A percentile compares a stretch with the other conserved stretches of the same genome.
These are phyloP conservation scores for Ctenopoma kingsleyae DNA, from an alignment of 2,797 vertebrate species.

Conservation along the genomic window DNA sequence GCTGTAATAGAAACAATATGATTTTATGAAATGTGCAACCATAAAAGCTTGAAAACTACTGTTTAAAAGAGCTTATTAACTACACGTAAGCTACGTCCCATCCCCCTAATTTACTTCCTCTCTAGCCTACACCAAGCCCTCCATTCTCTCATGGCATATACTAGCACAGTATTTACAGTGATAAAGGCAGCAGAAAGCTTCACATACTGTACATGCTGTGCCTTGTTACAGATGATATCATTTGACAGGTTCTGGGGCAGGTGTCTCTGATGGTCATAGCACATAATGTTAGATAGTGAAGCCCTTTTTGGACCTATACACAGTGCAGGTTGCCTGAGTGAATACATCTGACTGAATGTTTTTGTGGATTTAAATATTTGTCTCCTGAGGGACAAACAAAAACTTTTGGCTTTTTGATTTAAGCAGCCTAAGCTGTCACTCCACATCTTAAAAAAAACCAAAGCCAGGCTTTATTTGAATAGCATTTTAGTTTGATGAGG, in stretches of 20 bases:
- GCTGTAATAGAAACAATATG: too few species aligned
- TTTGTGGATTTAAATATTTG: constrained; percentile 30
- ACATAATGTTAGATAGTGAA: background rate
- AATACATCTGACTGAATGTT: constrained; percentile 12
- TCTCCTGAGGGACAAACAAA: constrained; percentile 12
- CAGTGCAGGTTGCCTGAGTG: background rate
- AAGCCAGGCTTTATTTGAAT: constrained; percentile 13
- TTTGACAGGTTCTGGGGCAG: too few species aligned
- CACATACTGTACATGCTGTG: background rate
- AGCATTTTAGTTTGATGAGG: background rate
- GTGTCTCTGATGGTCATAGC: background rate
- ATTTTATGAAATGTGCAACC: too few species aligned
- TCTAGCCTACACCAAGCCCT: too few species aligned
- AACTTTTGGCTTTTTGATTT: constrained; percentile 18
- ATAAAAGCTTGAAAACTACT: too few species aligned
- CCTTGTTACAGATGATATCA: too few species aligned
- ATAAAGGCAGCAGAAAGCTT: background rate
- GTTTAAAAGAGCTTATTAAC: too few species aligned
- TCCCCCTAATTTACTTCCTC: too few species aligned
- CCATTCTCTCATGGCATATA: too few species aligned
- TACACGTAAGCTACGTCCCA: too few species aligned
- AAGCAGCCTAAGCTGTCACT: constrained; percentile 21
- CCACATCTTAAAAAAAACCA: constrained; percentile 1
- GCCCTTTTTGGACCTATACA: background rate
- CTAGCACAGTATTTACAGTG: too few species aligned